phyloP scores from a whole-genome alignment of 2,113 vertebrate genomes.

The Tautogolabrus adspersus region DNA sequence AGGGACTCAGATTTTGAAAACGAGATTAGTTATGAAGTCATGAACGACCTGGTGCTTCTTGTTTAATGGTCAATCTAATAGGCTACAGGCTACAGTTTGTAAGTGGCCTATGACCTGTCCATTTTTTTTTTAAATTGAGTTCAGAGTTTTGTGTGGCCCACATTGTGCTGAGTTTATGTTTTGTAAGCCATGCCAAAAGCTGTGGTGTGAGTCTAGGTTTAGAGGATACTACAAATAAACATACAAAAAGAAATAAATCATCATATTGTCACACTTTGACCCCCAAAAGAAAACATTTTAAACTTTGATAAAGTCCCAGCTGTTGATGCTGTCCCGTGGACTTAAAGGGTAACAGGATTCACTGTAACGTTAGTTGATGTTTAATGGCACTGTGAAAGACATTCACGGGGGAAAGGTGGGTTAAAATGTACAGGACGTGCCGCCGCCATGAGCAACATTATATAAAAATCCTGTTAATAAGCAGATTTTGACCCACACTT shows the following conservation, averaged over 20 bases:
- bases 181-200: too few species aligned
- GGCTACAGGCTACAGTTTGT: too few species aligned
- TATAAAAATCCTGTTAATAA: not conserved
- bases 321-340: slow-evolving; percentile 21
- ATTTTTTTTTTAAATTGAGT: too few species aligned
- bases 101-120: too few species aligned
- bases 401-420: slow-evolving; percentile 1
- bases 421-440: not conserved
- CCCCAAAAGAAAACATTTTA: not conserved
- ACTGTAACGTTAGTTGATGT: slow-evolving; percentile 1
- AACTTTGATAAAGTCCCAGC: not conserved
- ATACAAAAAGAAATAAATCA: too few species aligned
- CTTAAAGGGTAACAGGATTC: not conserved
- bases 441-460: not conserved
- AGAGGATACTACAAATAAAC: too few species aligned
- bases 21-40: not conserved
- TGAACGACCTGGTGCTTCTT: not conserved
- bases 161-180: too few species aligned
- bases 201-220: too few species aligned
- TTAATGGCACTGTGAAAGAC: slow-evolving; percentile 24
- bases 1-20: not conserved
- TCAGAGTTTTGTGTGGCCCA: too few species aligned
- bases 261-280: too few species aligned
- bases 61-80: not conserved
- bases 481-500: not conserved